These are phyloP conservation scores for Xestoiulus laeticollis DNA, from an alignment of 2,888 invertebrate species.

Conservation along the genomic window DNA sequence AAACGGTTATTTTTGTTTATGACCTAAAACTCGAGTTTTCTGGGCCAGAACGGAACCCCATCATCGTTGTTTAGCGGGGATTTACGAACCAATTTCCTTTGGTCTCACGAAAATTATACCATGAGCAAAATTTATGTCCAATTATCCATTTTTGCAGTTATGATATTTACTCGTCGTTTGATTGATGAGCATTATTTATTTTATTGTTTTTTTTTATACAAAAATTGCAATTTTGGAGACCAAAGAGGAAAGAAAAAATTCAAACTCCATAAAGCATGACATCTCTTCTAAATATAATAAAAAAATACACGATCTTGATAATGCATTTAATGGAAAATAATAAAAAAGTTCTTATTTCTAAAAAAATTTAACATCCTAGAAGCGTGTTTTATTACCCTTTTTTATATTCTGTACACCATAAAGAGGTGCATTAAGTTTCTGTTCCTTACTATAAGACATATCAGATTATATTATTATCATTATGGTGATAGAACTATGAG, in stretches of 20 bases:
- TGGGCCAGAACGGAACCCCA: neutral
- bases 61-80: neutral
- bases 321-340: no score
- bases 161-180: neutral
- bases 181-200: neutral
- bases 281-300: no score
- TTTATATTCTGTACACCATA: no score
- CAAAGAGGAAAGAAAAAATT: no score
- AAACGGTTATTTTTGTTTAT: constrained; percentile 24
- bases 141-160: constrained; percentile 16
- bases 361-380: no score
- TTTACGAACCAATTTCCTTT: neutral
- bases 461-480: neutral
- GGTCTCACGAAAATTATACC: constrained; percentile 11
- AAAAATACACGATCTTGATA: no score
- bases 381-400: no score
- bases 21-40: neutral
- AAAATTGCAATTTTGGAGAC: no score
- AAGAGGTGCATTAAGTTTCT: neutral
- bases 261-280: neutral
- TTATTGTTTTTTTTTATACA: neutral
- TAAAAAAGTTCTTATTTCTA: no score
- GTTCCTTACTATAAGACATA: neutral
- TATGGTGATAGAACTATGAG: neutral
- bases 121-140: neutral